Evolutionary conservation across 2,888 invertebrate species (phyloP), one percentile per base, ranked within the genome.

Genomic region (Craniophora ligustri): DNA sequence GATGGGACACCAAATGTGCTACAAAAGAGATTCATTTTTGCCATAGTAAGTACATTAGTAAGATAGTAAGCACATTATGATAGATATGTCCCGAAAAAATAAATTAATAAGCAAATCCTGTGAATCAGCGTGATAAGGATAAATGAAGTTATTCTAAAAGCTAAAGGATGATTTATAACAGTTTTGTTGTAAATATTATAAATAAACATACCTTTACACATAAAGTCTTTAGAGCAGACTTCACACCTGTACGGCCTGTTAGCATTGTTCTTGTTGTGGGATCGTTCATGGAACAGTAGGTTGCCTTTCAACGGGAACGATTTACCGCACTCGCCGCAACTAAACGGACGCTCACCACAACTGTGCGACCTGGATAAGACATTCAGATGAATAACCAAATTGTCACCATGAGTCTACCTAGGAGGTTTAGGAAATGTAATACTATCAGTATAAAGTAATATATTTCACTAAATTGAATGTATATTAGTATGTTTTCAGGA

Each of bases 281-380:
- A 97, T 55, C 97, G 95, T 89, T 97, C 97, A 85, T 98, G 97
- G 94, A 97, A 97, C 66, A 98, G 94, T 38, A 97, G 90, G 82
- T 97, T 97, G 51, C 96, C 97, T 90, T 97, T 97, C 40, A 97
- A 89, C 0, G 97, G 97, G 91, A 97, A 97, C 41, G 97, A 96
- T 84, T 97, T 97, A 78, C 97, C 97, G 84, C 97, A 98, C 78
- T 97, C 97, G 59, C 95, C 96, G 81, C 97, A 98, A 48, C 96
- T 96, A 84, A 96, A 97, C 5, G 97, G 98, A 38, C 97, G 95
- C 84, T 97, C 97, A 39, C 97, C 70, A 95, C 91, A 92, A 95
- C 93, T 97, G 95, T 87, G 95, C 4, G 92, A 91, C 61, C 94
- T 93, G 77, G 10, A 21, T n/a, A n/a, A n/a, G n/a, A n/a, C n/a